A percentile compares a stretch with the other conserved stretches of the same genome.
These are phyloP conservation scores for Arrhamphus sclerolepis DNA, from an alignment of 2,797 vertebrate genomes.

Conservation along the genomic window DNA sequence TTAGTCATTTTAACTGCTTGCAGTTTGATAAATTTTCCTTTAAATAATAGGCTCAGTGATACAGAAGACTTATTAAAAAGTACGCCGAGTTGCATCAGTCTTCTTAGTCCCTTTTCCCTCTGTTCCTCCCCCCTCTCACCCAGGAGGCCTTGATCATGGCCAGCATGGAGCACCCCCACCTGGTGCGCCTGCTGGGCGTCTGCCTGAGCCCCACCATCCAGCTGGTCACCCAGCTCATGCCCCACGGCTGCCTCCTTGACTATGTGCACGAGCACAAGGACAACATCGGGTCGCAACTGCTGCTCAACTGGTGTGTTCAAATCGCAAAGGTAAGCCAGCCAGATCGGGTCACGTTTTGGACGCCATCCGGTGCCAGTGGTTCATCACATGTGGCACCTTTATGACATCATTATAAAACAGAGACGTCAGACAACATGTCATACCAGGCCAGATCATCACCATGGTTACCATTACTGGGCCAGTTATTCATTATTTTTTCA, in stretches of 20 bases:
- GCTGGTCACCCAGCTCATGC: slow-evolving; percentile 97
- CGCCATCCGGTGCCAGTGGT: not conserved
- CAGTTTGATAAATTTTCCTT: too few relatives aligned
- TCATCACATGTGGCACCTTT: not conserved
- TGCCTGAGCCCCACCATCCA: slow-evolving; percentile 96
- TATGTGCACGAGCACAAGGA: slow-evolving; percentile 98
- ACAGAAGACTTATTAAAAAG: not conserved
- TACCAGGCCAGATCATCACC: too few relatives aligned
- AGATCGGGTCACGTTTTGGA: not conserved
- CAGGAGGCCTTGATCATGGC: slow-evolving; percentile 99
- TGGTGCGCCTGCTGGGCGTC: slow-evolving; percentile 93
- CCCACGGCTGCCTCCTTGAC: slow-evolving; percentile 94
- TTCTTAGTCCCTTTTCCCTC: slow-evolving; percentile 59
- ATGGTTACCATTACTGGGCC: too few relatives aligned
- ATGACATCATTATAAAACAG: too few relatives aligned
- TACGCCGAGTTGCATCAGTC: not conserved
- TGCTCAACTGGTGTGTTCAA: slow-evolving; percentile 99
- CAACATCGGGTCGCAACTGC: slow-evolving; percentile 96
- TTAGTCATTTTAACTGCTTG: too few relatives aligned
- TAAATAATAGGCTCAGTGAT: too few relatives aligned
- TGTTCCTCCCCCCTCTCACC: slow-evolving; percentile 44
- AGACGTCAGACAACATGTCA: too few relatives aligned
- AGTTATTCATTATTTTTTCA: too few relatives aligned
- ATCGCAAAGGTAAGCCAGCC: slow-evolving; percentile 91
- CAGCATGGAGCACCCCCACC: slow-evolving; percentile 96